Evolutionary conservation across 1,140 invertebrate species (phyloP), one percentile per base, ranked within the genome.

Genomic region (Aphaenogaster ashmeadi): DNA sequence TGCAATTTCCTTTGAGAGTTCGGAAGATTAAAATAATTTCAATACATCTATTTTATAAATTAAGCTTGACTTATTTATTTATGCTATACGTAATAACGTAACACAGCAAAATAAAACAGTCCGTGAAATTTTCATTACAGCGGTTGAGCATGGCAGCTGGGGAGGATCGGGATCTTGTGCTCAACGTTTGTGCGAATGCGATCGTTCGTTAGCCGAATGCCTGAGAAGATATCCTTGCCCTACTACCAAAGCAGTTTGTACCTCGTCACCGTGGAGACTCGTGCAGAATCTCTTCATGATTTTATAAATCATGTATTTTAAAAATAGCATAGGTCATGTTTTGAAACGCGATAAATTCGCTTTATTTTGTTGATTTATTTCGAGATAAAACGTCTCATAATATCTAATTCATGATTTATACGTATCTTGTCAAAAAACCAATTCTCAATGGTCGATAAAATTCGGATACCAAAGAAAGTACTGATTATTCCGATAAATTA

Each of bases 101-200:
- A 41, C 18, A 52, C 21, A 44, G 21, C 8, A 44, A 36, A 44
- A 62, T 60, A 56, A 86, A 78, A 44, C 8, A 11, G 1, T 54
- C 8, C 7, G 2, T 64, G 11, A 60, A 38, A 58, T 75, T 13
- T 60, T 90, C 91, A 78, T 60, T 93, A 7, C 86, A 97, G 97
- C 97, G 9, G 93, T 97, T 18, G 97, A 97, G 87, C 97, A 97
- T 91, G 96, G 97, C 87, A 96, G 96, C 92, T 96, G 96, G 94
- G 96, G 97, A 75, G 96, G 96, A 27, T 94, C 96, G 6, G 96
- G 96, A 75, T 96, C 96, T 2, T 99, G 98, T 93, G 97, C 98
- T 0, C 97, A 97, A 41, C 96, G 97, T 33, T 95, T 99, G 2
- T 99, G 98, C 92, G 98, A 98, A 93, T 99, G 98, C 93, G 98